Evolutionary conservation across 2,113 vertebrate species (phyloP).

Genomic region (Lophura nycthemera): DNA sequence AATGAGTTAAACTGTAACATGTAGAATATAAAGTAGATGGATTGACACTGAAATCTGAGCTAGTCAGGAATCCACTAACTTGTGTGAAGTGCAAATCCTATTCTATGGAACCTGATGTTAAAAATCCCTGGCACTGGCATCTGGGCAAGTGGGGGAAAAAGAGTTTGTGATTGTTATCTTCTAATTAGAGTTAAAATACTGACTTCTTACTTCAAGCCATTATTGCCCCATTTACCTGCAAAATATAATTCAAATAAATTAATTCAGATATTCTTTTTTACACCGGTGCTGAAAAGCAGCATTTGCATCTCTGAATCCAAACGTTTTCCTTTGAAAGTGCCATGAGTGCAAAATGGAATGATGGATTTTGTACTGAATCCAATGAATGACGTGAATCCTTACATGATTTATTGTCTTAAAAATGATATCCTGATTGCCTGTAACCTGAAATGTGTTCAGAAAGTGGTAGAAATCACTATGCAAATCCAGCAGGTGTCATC

Average conservation of each 20-base stretch:
- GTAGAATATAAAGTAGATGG: neutral
- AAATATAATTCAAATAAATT: neutral
- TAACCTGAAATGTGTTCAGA: accelerated
- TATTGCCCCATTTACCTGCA: neutral
- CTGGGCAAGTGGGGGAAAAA: neutral
- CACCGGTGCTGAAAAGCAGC: neutral
- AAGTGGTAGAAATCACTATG: neutral
- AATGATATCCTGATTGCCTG: neutral
- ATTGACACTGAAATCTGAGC: neutral
- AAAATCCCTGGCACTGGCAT: neutral
- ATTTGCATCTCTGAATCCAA: neutral
- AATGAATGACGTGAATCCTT: neutral
- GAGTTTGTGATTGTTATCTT: neutral
- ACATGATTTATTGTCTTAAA: accelerated
- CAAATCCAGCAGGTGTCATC: conserved; percentile 41
- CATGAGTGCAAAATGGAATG: neutral
- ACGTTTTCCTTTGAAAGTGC: neutral
- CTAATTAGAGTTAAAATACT: neutral
- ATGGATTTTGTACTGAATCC: neutral
- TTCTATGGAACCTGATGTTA: neutral
- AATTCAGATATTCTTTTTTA: neutral
- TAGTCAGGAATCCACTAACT: neutral
- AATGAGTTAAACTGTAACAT: neutral
- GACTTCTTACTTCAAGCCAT: neutral
- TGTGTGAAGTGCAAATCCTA: neutral